Percentiles rank a stretch among this genome's conserved stretches.
These are phyloP conservation scores for Formica selysi DNA, from an alignment of 1,140 invertebrate genomes.

Conservation along the genomic window DNA sequence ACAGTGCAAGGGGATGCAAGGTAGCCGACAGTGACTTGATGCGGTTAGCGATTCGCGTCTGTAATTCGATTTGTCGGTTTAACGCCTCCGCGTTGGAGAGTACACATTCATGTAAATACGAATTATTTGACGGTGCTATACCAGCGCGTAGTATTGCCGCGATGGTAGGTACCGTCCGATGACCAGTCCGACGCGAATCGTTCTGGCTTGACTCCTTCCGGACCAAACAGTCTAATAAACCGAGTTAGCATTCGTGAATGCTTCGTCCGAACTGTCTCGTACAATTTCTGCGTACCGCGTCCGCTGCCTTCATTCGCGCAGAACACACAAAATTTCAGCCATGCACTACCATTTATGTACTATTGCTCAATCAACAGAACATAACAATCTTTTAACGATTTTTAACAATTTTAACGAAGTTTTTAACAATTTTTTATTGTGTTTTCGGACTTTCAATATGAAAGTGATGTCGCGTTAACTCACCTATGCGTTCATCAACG, in stretches of 20 bases:
- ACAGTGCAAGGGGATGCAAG: constrained; percentile 75
- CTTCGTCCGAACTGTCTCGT: constrained; percentile 60
- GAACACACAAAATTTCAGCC: constrained; percentile 49
- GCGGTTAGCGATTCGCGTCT: constrained; percentile 80
- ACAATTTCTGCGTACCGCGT: constrained; percentile 55
- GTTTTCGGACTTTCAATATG: neutral
- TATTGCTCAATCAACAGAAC: constrained; percentile 9
- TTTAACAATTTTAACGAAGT: neutral
- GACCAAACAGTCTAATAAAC: constrained; percentile 63
- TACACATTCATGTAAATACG: constrained; percentile 83
- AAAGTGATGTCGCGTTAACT: neutral
- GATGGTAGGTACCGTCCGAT: constrained; percentile 64
- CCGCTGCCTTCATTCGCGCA: constrained; percentile 38
- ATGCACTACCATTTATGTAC: constrained; percentile 8
- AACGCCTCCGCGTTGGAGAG: constrained; percentile 74
- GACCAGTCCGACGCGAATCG: constrained; percentile 60
- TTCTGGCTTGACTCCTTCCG: constrained; percentile 53
- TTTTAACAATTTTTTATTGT: constrained; percentile 7
- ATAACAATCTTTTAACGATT: neutral
- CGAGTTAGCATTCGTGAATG: constrained; percentile 64
- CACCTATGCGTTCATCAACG: neutral
- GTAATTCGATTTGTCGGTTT: constrained; percentile 82
- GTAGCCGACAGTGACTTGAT: constrained; percentile 82
- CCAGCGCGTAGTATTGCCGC: constrained; percentile 43
- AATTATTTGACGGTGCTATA: constrained; percentile 76